These are phyloP conservation scores for Caenorhabditis uteleia DNA, from an alignment of 2,888 invertebrate species.

Conservation along the genomic window DNA sequence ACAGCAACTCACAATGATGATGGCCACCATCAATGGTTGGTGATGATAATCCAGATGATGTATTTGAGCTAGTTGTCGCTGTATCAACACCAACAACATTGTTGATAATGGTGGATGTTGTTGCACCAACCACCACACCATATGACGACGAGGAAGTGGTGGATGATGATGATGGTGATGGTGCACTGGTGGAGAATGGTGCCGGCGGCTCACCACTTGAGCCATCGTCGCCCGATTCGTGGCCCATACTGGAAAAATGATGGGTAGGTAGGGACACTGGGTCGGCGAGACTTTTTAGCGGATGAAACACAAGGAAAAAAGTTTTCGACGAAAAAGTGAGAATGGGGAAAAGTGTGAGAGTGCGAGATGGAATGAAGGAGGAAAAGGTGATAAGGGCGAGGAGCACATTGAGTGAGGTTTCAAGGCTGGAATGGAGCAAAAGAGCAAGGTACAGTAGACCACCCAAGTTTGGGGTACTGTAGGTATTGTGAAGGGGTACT, in stretches of 20 bases:
- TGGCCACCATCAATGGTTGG: too few relatives aligned
- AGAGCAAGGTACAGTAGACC: too few relatives aligned
- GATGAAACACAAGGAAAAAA: conserved; percentile 8
- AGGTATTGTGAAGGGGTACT: too few relatives aligned
- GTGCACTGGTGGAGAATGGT: conserved; percentile 14
- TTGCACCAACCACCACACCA: background rate
- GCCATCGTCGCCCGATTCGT: conserved; percentile 48
- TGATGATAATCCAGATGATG: too few relatives aligned
- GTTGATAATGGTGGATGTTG: background rate
- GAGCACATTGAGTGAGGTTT: too few relatives aligned
- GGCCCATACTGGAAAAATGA: conserved; percentile 37
- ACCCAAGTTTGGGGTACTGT: too few relatives aligned
- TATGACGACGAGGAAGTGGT: background rate
- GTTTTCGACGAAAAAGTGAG: conserved; percentile 11
- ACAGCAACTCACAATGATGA: too few relatives aligned
- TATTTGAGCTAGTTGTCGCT: too few relatives aligned
- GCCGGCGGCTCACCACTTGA: conserved; percentile 30
- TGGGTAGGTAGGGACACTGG: background rate
- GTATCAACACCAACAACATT: too few relatives aligned
- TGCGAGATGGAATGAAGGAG: conserved; percentile 2
- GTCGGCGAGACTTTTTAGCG: too few relatives aligned
- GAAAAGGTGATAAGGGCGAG: conserved; percentile 5
- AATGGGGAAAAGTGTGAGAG: conserved; percentile 18
- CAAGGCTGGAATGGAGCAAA: too few relatives aligned
- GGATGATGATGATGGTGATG: background rate